Base-by-base conservation (phyloP, 2,113 vertebrate genomes). In the Ptyas mucosa region DNA sequence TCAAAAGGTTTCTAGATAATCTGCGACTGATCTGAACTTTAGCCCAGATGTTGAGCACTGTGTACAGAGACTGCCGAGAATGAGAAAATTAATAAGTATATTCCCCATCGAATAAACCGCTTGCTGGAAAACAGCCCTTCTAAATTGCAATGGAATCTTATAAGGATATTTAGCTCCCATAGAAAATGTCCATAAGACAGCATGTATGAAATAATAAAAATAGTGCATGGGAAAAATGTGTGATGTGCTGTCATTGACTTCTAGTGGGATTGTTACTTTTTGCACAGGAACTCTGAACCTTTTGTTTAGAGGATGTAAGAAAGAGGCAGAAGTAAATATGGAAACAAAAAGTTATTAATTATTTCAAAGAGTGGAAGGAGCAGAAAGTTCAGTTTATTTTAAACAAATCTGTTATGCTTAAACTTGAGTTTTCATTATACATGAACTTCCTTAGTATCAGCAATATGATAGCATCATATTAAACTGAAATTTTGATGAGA, bases 231-330 rank as follows among this genome's bases (percentile, higher is more conserved):
- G 92, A 92, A 96, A 81, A 85, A 5, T 49, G 53, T 58, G 85
- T 49, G 10, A 43, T 0, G 7, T 1, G n/a, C 23, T 21, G 20
- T 34, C 86, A 87, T 81, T 93, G 3, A 0, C 58, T 90, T 90
- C 55, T 91, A 46, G 12, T 88, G 64, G 26, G 49, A 94, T 96
- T 85, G 89, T 93, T 95, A 75, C 75, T 96, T 91, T 88, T 94
- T 69, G 61, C 0, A 1, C 29, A 81, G 93, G 93, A 95, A 94
- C 91, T 90, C 91, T 94, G 90, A 94, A 92, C 92, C 58, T 92
- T 95, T 93, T 95, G 92, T 96, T 96, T 94, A 88, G 89, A 94
- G 90, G 90, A 29, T 61, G 21, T 55, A 90, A 26, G 54, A 90
- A 90, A 91, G 94, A 95, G 64, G 0, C 88, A 93, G 7, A 87